Conservation (phyloP, 2,113 vertebrate genomes). For the Cettia cetti region DNA sequence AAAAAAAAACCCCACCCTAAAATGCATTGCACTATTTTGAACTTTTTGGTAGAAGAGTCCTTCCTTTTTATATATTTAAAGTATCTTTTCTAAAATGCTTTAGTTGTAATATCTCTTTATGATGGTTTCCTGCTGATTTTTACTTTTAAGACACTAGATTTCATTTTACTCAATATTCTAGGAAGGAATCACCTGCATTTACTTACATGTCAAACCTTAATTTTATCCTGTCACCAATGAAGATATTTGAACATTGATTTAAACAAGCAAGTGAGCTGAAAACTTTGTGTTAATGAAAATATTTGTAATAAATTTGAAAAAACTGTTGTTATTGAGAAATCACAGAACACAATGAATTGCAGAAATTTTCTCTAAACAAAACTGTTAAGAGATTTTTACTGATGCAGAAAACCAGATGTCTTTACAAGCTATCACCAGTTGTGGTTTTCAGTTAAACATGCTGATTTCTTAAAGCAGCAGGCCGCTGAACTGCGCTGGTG, state of each 20-base stretch:
- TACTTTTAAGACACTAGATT: not conserved
- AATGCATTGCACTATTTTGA: not conserved
- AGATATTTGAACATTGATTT: not conserved
- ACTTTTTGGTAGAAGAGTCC: not conserved
- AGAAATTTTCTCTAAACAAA: not conserved
- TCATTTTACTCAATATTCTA: not conserved
- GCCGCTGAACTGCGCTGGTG: not conserved
- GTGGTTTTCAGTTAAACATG: not conserved
- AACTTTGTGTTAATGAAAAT: not conserved
- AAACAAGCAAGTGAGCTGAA: not conserved
- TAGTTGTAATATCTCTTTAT: not conserved
- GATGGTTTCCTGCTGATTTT: not conserved
- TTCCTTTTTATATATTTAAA: not conserved
- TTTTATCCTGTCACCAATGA: not conserved
- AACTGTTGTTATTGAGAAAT: not conserved
- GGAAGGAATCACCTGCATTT: not conserved
- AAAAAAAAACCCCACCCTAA: not conserved
- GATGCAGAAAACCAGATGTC: not conserved
- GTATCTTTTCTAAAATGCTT: not conserved
- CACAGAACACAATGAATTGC: not conserved
- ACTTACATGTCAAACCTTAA: not conserved
- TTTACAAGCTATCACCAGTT: not conserved
- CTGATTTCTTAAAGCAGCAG: not conserved
- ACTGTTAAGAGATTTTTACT: not conserved
- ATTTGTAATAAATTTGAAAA: not conserved